Conservation (phyloP, 2,113 vertebrate genomes). For the Cathartes aura region DNA sequence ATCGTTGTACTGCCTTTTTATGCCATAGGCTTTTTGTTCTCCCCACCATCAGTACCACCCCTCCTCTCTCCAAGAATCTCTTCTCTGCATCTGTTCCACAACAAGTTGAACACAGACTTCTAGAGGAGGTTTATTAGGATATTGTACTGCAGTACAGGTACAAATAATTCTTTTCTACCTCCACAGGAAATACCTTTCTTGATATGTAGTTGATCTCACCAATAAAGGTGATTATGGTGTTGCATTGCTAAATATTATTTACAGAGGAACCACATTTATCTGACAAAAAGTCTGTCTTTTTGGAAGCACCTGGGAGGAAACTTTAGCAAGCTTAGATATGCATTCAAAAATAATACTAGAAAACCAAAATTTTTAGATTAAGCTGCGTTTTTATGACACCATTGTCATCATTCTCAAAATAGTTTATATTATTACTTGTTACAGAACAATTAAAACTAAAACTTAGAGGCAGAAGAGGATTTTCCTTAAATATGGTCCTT, state of each 20-base stretch:
- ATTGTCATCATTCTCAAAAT: not conserved
- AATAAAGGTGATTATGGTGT: not conserved
- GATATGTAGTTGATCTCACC: not conserved
- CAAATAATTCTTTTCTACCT: not conserved
- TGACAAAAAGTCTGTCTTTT: not conserved
- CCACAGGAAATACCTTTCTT: not conserved
- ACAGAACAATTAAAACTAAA: not conserved
- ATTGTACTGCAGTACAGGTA: not conserved
- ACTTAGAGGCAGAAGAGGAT: not conserved
- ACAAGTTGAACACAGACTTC: not conserved
- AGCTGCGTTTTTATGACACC: not conserved
- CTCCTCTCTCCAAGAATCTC: not conserved
- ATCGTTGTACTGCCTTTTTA: not conserved
- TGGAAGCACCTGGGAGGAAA: not conserved
- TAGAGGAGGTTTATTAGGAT: not conserved
- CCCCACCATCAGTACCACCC: not conserved
- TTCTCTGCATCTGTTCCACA: not conserved
- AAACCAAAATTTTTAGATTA: not conserved
- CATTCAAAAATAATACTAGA: not conserved
- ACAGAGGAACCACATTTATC: not conserved
- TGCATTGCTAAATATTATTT: not conserved
- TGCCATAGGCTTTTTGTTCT: not conserved
- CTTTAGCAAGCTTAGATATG: not conserved
- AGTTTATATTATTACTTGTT: not conserved
- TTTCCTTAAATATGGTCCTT: not conserved